Base-by-base conservation (phyloP, 2,113 vertebrate genomes). In the Tichodroma muraria region DNA sequence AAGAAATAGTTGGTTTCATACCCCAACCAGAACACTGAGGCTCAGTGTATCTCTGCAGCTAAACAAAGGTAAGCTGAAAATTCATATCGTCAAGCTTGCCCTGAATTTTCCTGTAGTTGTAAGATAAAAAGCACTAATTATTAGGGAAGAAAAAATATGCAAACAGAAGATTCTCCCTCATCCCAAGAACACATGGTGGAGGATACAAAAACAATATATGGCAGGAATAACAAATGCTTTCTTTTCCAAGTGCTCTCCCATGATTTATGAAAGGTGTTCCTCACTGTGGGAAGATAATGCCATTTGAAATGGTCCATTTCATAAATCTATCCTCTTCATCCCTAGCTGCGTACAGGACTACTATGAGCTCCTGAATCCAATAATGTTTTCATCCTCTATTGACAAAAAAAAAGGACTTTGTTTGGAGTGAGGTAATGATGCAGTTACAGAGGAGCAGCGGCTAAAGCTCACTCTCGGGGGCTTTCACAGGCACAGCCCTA, bases 221-320 rank as follows among this genome's bases (percentile, higher is more conserved):
- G 88, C 86, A 93, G 94, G 94, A 97, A 98, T 97, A 98, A 98
- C 96, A 98, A 98, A 97, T 89, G 97, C 95, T 96, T 97, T 97
- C 77, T 97, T 98, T 98, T 97, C 97, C 92, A 96, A 97, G 89
- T 86, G 86, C 96, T 96, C 92, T 88, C 95, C 96, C 80, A 92
- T 98, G 98, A 98, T 98, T 98, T 98, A 98, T 98, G 98, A 97
- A 98, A 98, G 98, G 98, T 98, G 98, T 96, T 94, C 97, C 97
- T 98, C 98, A 98, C 98, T 85, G 97, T 97, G 97, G 98, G 98
- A 97, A 98, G 98, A 98, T 98, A 98, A 98, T 98, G 98, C 98
- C 97, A 98, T 98, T 98, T 98, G 98, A 98, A 98, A 98, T 98
- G 98, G 98, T 98, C 98, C 98, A 98, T 98, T 98, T 98, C 98